These are phyloP conservation scores for Muscicapa comitata DNA, from an alignment of 2,797 vertebrate species.

Conservation along the genomic window DNA sequence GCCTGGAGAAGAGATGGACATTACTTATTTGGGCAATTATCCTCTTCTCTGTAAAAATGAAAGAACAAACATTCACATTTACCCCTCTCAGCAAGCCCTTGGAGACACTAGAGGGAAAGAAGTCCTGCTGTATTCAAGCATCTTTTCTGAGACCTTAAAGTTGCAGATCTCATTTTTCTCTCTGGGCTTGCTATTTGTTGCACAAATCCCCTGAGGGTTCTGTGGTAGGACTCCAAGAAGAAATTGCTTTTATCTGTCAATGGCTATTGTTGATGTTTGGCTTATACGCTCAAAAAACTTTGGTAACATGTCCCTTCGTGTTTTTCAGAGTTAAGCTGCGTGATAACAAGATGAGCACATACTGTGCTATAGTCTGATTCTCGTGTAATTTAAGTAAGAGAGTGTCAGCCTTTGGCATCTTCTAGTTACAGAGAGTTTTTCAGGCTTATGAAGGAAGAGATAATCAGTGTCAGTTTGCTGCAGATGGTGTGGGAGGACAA, in stretches of 20 bases:
- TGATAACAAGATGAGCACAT: not conserved
- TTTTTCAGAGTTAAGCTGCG: not conserved
- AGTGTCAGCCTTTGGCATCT: conserved; percentile 29
- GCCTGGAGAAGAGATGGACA: not conserved
- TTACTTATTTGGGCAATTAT: not conserved
- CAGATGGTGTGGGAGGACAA: not conserved
- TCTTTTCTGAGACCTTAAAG: not conserved
- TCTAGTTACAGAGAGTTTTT: not conserved
- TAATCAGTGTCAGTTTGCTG: not conserved
- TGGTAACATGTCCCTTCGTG: not conserved
- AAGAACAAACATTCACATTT: not conserved
- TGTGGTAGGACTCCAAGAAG: not conserved
- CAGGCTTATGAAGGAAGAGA: not conserved
- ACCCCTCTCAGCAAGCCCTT: not conserved
- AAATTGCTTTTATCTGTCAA: conserved; percentile 27
- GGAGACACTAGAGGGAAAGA: not conserved
- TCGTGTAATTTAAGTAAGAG: conserved; percentile 19
- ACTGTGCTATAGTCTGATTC: not conserved
- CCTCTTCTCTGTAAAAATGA: not conserved
- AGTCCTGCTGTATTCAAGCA: not conserved
- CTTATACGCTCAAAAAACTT: not conserved
- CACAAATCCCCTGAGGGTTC: not conserved
- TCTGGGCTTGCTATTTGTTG: not conserved
- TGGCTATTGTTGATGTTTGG: conserved; percentile 21
- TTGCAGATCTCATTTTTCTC: not conserved